These are phyloP conservation scores for Lasioglossum calceatum DNA, from an alignment of 2,888 invertebrate species.

Conservation along the genomic window DNA sequence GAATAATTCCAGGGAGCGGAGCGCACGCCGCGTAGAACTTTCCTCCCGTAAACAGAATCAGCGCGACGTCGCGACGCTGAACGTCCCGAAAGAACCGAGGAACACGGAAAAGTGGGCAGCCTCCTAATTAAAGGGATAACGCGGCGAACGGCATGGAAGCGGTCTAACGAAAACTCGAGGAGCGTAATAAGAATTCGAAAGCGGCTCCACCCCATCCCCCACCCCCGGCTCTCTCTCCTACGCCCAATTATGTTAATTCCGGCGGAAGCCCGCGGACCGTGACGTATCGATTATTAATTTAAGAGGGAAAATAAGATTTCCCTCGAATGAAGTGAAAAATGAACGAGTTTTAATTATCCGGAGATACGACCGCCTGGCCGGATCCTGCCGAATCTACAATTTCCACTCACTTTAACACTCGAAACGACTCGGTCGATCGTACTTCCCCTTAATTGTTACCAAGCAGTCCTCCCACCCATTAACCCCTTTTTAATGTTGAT, in stretches of 20 bases:
- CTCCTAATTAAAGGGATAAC: conserved; percentile 32
- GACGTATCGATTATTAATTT: background rate
- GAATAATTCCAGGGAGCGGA: conserved; percentile 68
- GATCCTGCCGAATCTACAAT: conserved; percentile 16
- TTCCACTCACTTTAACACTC: conserved; percentile 8
- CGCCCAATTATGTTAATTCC: conserved; percentile 10
- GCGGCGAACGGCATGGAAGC: conserved; percentile 1
- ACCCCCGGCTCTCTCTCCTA: background rate
- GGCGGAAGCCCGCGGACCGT: background rate
- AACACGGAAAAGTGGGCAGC: conserved; percentile 25
- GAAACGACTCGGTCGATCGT: conserved; percentile 19
- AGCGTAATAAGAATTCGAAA: conserved; percentile 15
- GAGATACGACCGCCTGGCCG: background rate
- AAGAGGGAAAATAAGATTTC: background rate
- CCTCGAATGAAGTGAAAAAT: conserved; percentile 57
- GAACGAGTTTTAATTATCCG: conserved; percentile 52
- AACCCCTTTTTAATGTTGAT: conserved; percentile 23
- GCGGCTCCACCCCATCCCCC: too few relatives aligned
- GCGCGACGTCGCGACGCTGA: conserved; percentile 44
- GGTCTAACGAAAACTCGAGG: conserved; percentile 6
- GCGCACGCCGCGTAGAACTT: conserved; percentile 61
- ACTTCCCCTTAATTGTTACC: conserved; percentile 67
- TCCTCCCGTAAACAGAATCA: conserved; percentile 59
- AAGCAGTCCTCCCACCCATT: conserved; percentile 52
- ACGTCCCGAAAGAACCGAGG: conserved; percentile 33